Conservation (phyloP, 2,888 invertebrate species). For the Aphidius colemani region DNA sequence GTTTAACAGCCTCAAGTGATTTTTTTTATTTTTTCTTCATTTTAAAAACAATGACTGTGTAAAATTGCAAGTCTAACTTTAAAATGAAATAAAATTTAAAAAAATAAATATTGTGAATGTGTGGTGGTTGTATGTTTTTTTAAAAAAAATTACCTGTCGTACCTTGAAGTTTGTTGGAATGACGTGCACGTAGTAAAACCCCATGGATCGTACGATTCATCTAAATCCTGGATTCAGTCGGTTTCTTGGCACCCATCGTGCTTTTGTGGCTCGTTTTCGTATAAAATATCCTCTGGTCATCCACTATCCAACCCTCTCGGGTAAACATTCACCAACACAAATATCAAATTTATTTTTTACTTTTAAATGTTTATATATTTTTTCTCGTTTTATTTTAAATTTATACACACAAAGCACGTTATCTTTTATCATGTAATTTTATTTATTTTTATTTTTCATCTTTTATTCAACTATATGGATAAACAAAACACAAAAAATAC, state of each 20-base stretch:
- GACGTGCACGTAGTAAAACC: slow-evolving; percentile 41
- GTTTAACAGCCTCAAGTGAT: neutral
- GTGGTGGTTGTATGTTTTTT: neutral
- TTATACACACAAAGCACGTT: neutral
- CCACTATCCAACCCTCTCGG: too few relatives aligned
- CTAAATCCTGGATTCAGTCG: slow-evolving; percentile 37
- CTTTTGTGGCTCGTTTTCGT: too few relatives aligned
- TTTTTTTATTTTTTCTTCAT: neutral
- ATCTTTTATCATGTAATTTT: too few relatives aligned
- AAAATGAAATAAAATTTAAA: too few relatives aligned
- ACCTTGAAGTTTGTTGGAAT: slow-evolving; percentile 36
- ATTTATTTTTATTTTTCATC: neutral
- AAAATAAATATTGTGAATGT: neutral
- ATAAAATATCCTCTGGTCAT: too few relatives aligned
- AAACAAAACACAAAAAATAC: too few relatives aligned
- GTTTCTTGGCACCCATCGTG: slow-evolving; percentile 32
- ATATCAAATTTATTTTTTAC: slow-evolving; percentile 12
- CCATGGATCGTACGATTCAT: slow-evolving; percentile 43
- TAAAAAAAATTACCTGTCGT: slow-evolving; percentile 27
- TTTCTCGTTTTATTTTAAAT: slow-evolving; percentile 21
- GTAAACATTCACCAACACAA: neutral
- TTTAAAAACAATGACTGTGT: slow-evolving; percentile 11
- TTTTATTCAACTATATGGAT: neutral
- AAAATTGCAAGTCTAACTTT: slow-evolving; percentile 14
- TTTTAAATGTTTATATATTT: slow-evolving; percentile 11